A percentile compares a stretch with the other conserved stretches of the same genome.
Evolutionary conservation across 2,888 invertebrate species (phyloP).

Genomic region (Schizaphis graminum): DNA sequence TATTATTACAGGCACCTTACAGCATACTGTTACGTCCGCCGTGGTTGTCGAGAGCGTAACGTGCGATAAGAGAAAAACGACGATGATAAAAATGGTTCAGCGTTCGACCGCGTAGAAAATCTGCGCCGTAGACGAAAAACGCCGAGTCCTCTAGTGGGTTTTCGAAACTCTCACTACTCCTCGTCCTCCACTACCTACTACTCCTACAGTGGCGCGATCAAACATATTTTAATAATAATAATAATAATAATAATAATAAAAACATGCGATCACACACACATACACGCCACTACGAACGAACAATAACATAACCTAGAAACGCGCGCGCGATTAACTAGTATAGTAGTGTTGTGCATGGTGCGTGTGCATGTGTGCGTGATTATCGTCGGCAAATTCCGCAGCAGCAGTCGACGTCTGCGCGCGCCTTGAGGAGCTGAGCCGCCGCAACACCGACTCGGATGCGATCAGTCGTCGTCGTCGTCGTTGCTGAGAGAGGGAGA

Average conservation of each 20-base stretch:
- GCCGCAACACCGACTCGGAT: neutral
- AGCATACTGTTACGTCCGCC: neutral
- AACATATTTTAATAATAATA: neutral
- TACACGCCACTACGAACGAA: neutral
- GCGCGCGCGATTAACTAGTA: neutral
- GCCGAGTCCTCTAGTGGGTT: neutral
- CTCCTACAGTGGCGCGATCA: too few relatives aligned
- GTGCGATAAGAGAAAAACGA: neutral
- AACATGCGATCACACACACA: neutral
- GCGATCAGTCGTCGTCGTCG: neutral
- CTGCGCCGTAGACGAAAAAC: neutral
- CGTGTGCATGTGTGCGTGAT: neutral
- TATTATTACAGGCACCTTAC: neutral
- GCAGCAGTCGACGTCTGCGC: neutral
- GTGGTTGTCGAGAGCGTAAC: neutral
- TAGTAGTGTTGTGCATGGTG: neutral
- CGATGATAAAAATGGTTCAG: neutral
- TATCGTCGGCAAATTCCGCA: conserved; percentile 24
- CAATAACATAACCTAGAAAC: conserved; percentile 57
- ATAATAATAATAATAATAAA: conserved; percentile 23
- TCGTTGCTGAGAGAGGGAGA: neutral
- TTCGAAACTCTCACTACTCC: neutral
- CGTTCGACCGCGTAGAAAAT: neutral
- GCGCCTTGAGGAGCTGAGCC: conserved; percentile 19
- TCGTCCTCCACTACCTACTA: too few relatives aligned